A percentile compares a stretch with the other conserved stretches of the same genome.
These are phyloP conservation scores for Papilio helenus DNA, from an alignment of 1,140 invertebrate species.

Conservation along the genomic window DNA sequence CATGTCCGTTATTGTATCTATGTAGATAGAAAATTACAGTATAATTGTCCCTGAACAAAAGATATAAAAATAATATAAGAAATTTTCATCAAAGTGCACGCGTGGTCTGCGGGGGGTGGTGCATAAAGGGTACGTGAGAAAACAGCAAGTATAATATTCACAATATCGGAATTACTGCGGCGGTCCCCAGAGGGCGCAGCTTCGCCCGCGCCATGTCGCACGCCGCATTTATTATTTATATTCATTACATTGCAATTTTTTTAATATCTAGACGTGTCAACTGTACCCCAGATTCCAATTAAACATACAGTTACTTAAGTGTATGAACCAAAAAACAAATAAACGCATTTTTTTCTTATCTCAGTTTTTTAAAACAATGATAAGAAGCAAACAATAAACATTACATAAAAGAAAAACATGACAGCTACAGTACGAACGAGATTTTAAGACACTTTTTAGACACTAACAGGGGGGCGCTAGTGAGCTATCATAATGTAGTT, in stretches of 20 bases:
- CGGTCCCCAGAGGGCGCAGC: slow-evolving; percentile 56
- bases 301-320: not conserved
- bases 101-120: slow-evolving; percentile 46
- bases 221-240: slow-evolving; percentile 70
- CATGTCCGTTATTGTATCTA: too few species aligned
- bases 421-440: too few species aligned
- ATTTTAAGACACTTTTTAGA: too few species aligned
- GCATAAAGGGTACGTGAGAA: slow-evolving; percentile 66
- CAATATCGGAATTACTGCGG: slow-evolving; percentile 59
- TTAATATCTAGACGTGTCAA: slow-evolving; percentile 7
- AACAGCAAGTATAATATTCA: slow-evolving; percentile 69
- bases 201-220: slow-evolving; percentile 46
- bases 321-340: too few species aligned
- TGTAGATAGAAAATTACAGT: not conserved
- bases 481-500: too few species aligned
- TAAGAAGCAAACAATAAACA: too few species aligned
- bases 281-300: not conserved
- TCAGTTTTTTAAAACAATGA: too few species aligned
- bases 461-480: too few species aligned
- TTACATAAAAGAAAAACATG: too few species aligned
- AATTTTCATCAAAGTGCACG: slow-evolving; percentile 31
- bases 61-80: slow-evolving; percentile 36
- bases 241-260: slow-evolving; percentile 55
- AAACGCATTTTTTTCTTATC: too few species aligned
- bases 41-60: not conserved